phyloP scores from a whole-genome alignment of 2,888 invertebrate species.

The Heliconius charithonia region DNA sequence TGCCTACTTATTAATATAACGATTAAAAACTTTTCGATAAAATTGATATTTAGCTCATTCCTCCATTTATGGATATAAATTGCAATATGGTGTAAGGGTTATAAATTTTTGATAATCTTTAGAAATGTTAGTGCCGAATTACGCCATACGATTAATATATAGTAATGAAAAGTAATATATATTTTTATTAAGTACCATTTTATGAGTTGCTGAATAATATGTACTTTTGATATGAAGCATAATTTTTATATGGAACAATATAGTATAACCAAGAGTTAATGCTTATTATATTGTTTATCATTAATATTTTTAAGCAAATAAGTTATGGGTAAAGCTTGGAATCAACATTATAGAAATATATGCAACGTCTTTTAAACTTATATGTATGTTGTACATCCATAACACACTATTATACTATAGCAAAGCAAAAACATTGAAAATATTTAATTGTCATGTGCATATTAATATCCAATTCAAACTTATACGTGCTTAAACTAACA shows the following conservation, averaged over 20 bases:
- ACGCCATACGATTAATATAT: constrained; percentile 49
- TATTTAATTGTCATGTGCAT: neutral
- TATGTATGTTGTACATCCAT: neutral
- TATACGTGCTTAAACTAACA: constrained; percentile 3
- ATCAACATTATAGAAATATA: neutral
- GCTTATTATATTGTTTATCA: constrained; percentile 42
- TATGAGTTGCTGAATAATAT: constrained; percentile 48
- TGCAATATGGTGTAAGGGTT: constrained; percentile 19
- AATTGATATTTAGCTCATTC: constrained; percentile 30
- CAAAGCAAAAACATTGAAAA: neutral
- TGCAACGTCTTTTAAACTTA: neutral
- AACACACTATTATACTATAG: neutral
- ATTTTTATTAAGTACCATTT: constrained; percentile 50
- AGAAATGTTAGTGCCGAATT: constrained; percentile 45
- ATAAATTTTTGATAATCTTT: constrained; percentile 33
- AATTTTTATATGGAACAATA: constrained; percentile 59
- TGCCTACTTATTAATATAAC: constrained; percentile 13
- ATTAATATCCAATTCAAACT: neutral
- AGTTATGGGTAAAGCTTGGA: constrained; percentile 44
- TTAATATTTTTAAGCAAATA: constrained; percentile 41
- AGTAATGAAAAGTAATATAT: constrained; percentile 43
- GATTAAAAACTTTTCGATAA: constrained; percentile 16
- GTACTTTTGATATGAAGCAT: constrained; percentile 48
- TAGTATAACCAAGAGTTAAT: constrained; percentile 49
- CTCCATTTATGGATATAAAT: constrained; percentile 14